A percentile compares a stretch with the other conserved stretches of the same genome.
These are phyloP conservation scores for Dryomyza anilis DNA, from an alignment of 2,888 invertebrate genomes.

Conservation along the genomic window DNA sequence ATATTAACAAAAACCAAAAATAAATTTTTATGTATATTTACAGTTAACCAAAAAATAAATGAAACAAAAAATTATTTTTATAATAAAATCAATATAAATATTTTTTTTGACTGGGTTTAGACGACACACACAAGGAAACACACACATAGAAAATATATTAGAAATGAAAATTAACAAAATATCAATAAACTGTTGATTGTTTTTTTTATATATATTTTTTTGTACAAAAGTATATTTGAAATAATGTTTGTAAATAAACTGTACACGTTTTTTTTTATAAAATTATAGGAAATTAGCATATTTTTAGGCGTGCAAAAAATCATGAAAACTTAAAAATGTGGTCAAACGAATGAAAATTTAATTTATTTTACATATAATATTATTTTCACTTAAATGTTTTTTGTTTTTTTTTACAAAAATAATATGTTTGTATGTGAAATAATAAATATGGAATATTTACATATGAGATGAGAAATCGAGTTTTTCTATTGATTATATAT, in stretches of 20 bases:
- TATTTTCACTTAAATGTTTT: neutral
- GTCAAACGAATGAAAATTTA: constrained; percentile 13
- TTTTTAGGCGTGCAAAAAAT: constrained; percentile 24
- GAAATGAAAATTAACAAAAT: constrained; percentile 6
- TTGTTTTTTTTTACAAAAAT: neutral
- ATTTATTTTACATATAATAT: constrained; percentile 20
- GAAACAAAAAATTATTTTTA: constrained; percentile 11
- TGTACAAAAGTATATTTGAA: constrained; percentile 34
- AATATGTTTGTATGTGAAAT: constrained; percentile 17
- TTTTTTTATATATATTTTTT: constrained; percentile 36
- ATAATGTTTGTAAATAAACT: constrained; percentile 38
- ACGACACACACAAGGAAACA: constrained; percentile 58
- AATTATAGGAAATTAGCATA: constrained; percentile 19
- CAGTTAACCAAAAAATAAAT: neutral
- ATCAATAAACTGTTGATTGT: constrained; percentile 13
- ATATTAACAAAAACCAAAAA: neutral
- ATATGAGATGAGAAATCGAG: constrained; percentile 38
- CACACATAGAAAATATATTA: constrained; percentile 39
- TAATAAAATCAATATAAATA: constrained; percentile 28
- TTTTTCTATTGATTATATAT: constrained; percentile 5
- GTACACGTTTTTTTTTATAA: constrained; percentile 37
- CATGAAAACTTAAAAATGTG: neutral
- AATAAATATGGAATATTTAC: constrained; percentile 41
- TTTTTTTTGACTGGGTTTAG: constrained; percentile 48
- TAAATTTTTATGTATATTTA: neutral